Evolutionary conservation across 2,888 invertebrate genomes (phyloP), one percentile per base, ranked within the genome.

Genomic region (Baccha elongata): DNA sequence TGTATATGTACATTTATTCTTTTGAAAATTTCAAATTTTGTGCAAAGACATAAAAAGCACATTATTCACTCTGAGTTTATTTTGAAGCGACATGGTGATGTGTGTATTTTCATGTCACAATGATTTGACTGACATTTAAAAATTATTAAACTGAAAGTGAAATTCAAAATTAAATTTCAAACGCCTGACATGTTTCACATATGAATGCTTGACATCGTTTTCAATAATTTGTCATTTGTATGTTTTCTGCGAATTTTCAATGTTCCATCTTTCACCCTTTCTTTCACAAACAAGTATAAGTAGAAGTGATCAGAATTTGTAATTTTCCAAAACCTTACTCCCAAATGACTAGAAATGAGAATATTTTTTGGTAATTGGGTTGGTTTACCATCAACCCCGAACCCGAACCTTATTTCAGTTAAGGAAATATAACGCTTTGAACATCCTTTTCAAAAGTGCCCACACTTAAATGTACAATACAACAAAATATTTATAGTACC

Each of bases 81-180:
- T 13, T 50, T 15, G 26, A 26, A 8, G 23, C 50, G 15, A 32
- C 29, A 32, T 11, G 15, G 3, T 11, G 17, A 17, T 15, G 11
- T 29, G 17, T 32, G 15, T 52, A 5, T 52, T 55, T 13, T 58
- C 40, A 15, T 37, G 40, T 58, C 23, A 40, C 40, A 40, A 23
- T 26, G 40, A 40, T 58, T 37, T 23, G n/a, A 13, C 15, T 40
- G 37, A n/a, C 53, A 35, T 4, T 35, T 15, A 40, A 58, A 58
- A 58, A 26, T 26, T 40, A 58, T 58, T 23, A 26, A 40, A 40
- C 21, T 3, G 13, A 35, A 58, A 26, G 23, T 1, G 11, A 58
- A 26, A 50, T 26, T 13, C 15, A 58, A 40, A 40, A 58, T 58
- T 58, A 26, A 40, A 58, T 58, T 58, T 58, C 11, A 40, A 58